A percentile compares a stretch with the other conserved stretches of the same genome.
Evolutionary conservation across 2,888 invertebrate species (phyloP).

Genomic region (Blastobasis lacticolella): DNA sequence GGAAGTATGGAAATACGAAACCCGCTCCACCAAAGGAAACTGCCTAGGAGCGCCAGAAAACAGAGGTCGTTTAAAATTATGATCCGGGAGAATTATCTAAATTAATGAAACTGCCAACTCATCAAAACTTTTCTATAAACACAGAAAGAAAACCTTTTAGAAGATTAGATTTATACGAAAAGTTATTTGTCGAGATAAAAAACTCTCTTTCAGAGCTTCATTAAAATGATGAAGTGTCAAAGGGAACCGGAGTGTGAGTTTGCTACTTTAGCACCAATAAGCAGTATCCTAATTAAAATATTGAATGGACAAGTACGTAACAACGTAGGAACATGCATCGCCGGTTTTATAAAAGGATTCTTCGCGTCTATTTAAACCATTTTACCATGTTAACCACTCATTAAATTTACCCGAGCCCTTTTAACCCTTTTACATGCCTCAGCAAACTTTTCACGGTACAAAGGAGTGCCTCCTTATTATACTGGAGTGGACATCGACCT

Average conservation of each 20-base stretch:
- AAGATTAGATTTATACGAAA: slow-evolving; percentile 35
- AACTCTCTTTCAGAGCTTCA: background rate
- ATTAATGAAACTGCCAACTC: slow-evolving; percentile 23
- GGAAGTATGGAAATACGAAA: background rate
- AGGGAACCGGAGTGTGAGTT: too few species aligned
- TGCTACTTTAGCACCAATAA: too few species aligned
- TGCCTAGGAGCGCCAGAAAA: background rate
- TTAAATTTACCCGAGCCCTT: too few species aligned
- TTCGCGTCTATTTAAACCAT: too few species aligned
- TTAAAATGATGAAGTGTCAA: background rate
- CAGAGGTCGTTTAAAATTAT: slow-evolving; percentile 5
- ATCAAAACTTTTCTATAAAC: slow-evolving; percentile 34
- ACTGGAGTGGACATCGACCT: background rate
- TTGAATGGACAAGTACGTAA: too few species aligned
- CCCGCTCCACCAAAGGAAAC: background rate
- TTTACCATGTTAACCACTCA: too few species aligned
- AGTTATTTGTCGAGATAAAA: slow-evolving; percentile 25
- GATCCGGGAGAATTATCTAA: slow-evolving; percentile 10
- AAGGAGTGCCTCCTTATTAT: background rate
- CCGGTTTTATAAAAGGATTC: too few species aligned
- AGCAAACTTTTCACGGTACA: background rate
- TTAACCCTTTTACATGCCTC: too few species aligned
- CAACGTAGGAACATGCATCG: too few species aligned
- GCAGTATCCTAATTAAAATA: too few species aligned
- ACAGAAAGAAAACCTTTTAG: slow-evolving; percentile 29